These are phyloP conservation scores for Tetranychus cinnabarinus DNA, from an alignment of 1,140 invertebrate genomes.

Conservation along the genomic window DNA sequence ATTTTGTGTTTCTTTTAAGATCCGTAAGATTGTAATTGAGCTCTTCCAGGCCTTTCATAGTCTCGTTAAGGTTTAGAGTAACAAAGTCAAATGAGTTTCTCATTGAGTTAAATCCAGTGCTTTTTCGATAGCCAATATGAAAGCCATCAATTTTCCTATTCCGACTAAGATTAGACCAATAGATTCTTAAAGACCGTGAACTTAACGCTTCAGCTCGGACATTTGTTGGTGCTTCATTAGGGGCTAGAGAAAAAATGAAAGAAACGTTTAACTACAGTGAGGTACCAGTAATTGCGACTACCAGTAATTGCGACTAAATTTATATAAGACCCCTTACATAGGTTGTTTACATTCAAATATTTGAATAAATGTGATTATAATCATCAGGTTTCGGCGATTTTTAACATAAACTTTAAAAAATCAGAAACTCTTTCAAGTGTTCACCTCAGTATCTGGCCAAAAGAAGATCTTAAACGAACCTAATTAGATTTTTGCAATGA, in stretches of 20 bases:
- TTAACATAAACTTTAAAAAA: too few species aligned
- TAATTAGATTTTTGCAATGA: too few species aligned
- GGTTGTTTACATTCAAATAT: too few species aligned
- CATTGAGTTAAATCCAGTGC: not conserved
- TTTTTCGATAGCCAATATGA: not conserved
- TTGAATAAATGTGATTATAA: too few species aligned
- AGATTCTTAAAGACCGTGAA: conserved; percentile 22
- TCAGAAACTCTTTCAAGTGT: too few species aligned
- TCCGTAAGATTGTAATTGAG: conserved; percentile 5
- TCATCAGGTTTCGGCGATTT: too few species aligned
- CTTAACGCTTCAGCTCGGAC: conserved; percentile 20
- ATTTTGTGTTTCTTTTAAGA: conserved; percentile 11
- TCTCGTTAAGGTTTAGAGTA: not conserved
- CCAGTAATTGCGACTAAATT: too few species aligned
- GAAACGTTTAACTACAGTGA: not conserved
- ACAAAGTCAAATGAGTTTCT: not conserved
- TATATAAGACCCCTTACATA: too few species aligned
- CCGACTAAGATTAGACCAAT: conserved; percentile 18
- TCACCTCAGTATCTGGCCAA: too few species aligned
- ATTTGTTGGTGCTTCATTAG: conserved; percentile 19
- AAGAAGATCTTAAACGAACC: too few species aligned
- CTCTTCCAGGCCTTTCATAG: not conserved
- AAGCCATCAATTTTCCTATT: not conserved
- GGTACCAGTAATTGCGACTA: not conserved
- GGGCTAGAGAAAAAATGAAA: conserved; percentile 12